These are phyloP conservation scores for Dendronephthya gigantea DNA, from an alignment of 64 coral and sea anemone genomes.

Conservation along the genomic window DNA sequence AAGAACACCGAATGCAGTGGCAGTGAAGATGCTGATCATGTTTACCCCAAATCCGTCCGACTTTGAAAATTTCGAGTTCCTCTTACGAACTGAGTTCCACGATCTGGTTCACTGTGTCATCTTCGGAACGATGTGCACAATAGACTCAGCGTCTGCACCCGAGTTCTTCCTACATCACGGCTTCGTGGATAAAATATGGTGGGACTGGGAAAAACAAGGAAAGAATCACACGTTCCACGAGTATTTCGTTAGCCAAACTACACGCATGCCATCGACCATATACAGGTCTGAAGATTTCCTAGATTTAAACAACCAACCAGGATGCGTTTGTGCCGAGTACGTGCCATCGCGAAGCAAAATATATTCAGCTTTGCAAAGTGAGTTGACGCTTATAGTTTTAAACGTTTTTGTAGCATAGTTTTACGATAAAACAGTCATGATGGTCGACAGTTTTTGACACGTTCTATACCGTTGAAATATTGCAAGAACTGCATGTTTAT, in stretches of 20 bases:
- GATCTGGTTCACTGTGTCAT: conserved; percentile 36
- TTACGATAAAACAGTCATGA: too few species aligned
- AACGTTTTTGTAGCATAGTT: too few species aligned
- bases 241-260: not conserved
- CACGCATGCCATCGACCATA: not conserved
- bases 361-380: too few species aligned
- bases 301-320: not conserved
- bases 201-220: not conserved
- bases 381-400: too few species aligned
- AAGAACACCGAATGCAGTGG: conserved; percentile 11
- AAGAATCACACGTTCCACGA: not conserved
- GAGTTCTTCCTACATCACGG: conserved; percentile 40
- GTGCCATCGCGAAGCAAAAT: not conserved
- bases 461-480: too few species aligned
- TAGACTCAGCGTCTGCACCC: conserved; percentile 27
- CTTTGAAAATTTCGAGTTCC: conserved; percentile 35
- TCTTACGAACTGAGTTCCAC: not conserved
- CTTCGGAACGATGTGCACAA: conserved; percentile 24
- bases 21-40: not conserved
- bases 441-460: too few species aligned
- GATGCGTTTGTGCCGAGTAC: not conserved
- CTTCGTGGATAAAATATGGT: conserved; percentile 26
- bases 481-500: too few species aligned
- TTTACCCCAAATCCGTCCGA: not conserved
- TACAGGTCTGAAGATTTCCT: not conserved